These are phyloP conservation scores for Oncorhynchus nerka DNA, from an alignment of 2,113 vertebrate species.

Conservation along the genomic window DNA sequence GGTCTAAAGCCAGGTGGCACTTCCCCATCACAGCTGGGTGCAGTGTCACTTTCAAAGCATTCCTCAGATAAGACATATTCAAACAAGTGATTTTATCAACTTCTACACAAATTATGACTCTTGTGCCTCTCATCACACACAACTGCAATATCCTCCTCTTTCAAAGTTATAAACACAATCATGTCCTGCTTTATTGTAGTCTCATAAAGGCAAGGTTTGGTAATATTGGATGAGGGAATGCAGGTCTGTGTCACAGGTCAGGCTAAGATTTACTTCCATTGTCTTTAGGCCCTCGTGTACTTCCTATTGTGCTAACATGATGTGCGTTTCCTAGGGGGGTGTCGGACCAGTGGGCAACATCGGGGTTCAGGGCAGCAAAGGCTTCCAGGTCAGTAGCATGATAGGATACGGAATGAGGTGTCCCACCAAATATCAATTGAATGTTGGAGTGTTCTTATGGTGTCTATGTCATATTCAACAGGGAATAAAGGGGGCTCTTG, in stretches of 20 bases:
- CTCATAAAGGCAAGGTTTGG: neutral
- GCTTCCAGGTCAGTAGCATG: conserved; percentile 84
- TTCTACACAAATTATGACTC: neutral
- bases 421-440: too few relatives aligned
- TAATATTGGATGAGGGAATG: neutral
- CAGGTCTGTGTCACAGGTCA: neutral
- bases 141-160: too few relatives aligned
- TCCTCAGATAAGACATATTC: too few relatives aligned
- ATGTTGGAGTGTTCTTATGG: too few relatives aligned
- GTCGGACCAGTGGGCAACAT: conserved; percentile 82
- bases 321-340: conserved; percentile 77
- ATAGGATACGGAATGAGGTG: neutral
- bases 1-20: neutral
- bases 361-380: conserved; percentile 82
- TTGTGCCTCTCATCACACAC: neutral
- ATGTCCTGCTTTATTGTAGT: too few relatives aligned
- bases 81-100: too few relatives aligned
- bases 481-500: conserved; percentile 85
- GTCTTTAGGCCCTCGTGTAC: neutral
- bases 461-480: conserved; percentile 49
- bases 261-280: neutral
- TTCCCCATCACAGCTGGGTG: too few relatives aligned
- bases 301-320: conserved; percentile 7
- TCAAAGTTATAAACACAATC: too few relatives aligned
- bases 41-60: too few relatives aligned